phyloP scores from a whole-genome alignment of 2,888 invertebrate species.

The Parnassius apollo region DNA sequence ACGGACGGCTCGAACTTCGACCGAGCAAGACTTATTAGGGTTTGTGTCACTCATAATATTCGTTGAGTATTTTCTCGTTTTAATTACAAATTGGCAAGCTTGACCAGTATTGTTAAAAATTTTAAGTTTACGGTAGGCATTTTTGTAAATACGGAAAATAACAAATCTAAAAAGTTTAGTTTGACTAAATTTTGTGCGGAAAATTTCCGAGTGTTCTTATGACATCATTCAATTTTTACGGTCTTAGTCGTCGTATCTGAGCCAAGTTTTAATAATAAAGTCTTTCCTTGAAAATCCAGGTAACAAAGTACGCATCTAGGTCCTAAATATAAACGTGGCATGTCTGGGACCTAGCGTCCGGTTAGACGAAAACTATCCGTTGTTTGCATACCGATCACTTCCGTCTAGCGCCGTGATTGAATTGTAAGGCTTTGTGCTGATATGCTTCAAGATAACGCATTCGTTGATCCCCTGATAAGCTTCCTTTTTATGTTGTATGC shows the following conservation, averaged over 20 bases:
- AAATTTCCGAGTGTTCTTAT: neutral
- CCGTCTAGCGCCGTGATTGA: constrained; percentile 25
- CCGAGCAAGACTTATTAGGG: constrained; percentile 8
- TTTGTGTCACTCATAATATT: constrained; percentile 9
- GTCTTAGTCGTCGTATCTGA: neutral
- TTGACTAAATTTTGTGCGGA: neutral
- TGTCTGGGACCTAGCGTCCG: constrained; percentile 42
- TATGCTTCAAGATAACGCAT: constrained; percentile 3
- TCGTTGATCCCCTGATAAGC: constrained; percentile 23
- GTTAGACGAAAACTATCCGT: constrained; percentile 44
- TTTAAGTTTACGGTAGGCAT: no score
- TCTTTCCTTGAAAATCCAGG: constrained; percentile 22
- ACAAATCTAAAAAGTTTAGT: neutral
- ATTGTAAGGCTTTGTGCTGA: constrained; percentile 17
- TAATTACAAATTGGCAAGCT: no score
- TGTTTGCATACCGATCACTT: constrained; percentile 44
- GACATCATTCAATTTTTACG: neutral
- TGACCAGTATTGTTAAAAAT: no score
- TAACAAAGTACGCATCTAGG: constrained; percentile 30
- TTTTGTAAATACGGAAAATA: no score
- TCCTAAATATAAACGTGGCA: constrained; percentile 32
- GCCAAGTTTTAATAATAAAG: constrained; percentile 8
- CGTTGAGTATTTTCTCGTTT: no score
- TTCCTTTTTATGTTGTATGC: constrained; percentile 19
- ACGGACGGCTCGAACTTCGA: constrained; percentile 10